These are phyloP conservation scores for Zapornia atra DNA, from an alignment of 2,113 vertebrate species.

Conservation along the genomic window DNA sequence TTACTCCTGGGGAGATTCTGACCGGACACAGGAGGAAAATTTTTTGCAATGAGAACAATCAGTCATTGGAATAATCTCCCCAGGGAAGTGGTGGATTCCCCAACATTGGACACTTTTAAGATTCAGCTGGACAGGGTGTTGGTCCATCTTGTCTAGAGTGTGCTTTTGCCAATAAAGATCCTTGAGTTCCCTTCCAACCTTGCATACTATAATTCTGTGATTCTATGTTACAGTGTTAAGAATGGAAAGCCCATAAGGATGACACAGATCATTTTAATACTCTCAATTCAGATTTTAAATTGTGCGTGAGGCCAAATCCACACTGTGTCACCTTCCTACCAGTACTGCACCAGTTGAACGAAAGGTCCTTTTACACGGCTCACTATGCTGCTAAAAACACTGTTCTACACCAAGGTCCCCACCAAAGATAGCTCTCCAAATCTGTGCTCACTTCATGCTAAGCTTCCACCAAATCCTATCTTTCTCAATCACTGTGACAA, in stretches of 20 bases:
- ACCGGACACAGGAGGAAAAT: too few species aligned
- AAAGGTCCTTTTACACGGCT: neutral
- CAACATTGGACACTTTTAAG: too few species aligned
- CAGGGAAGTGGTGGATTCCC: too few species aligned
- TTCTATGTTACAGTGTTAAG: neutral
- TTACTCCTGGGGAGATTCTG: too few species aligned
- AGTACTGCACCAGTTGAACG: neutral
- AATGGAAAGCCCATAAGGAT: neutral
- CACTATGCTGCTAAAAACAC: neutral
- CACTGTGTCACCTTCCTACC: neutral
- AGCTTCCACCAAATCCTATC: neutral
- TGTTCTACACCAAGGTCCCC: neutral
- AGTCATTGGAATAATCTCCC: too few species aligned
- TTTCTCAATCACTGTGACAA: neutral
- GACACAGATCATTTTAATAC: neutral
- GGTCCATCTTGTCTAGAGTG: too few species aligned
- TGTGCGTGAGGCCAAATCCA: neutral
- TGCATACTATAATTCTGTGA: neutral
- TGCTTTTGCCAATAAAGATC: neutral
- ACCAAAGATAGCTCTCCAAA: neutral
- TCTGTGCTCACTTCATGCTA: neutral
- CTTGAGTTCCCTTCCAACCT: neutral
- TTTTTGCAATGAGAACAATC: too few species aligned
- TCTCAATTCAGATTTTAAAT: neutral
- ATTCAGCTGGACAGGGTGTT: too few species aligned